phyloP scores from a whole-genome alignment of 2,113 vertebrate species.

The Vicugna pacos region DNA sequence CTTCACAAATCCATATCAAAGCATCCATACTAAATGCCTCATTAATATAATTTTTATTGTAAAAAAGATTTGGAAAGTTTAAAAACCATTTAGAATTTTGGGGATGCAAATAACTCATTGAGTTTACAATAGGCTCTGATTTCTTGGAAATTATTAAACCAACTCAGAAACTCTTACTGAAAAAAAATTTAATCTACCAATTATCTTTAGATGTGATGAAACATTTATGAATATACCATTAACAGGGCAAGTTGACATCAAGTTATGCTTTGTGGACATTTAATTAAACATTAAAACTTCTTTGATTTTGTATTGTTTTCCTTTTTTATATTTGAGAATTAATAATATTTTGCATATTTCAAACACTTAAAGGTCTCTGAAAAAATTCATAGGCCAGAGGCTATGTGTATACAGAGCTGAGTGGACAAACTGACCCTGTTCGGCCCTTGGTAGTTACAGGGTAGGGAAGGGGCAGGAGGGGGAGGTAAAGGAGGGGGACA shows the following conservation, averaged over 20 bases:
- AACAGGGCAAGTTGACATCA: neutral
- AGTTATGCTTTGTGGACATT: neutral
- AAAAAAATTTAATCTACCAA: neutral
- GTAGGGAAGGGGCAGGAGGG: too few species aligned
- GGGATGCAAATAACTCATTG: neutral
- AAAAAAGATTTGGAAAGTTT: neutral
- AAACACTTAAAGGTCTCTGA: neutral
- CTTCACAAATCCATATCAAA: neutral
- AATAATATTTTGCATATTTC: neutral
- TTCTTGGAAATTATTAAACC: neutral
- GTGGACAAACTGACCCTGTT: neutral
- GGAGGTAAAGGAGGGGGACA: neutral
- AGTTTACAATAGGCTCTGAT: constrained; percentile 14
- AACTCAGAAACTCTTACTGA: constrained; percentile 12
- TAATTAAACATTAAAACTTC: neutral
- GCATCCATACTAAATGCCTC: neutral
- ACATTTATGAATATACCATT: neutral
- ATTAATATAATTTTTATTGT: neutral
- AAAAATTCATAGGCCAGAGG: neutral
- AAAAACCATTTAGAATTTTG: constrained; percentile 6
- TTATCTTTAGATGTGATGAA: neutral
- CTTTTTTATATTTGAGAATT: neutral
- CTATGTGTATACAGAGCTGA: neutral
- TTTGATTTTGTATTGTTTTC: constrained; percentile 2
- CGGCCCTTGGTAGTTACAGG: neutral